Conservation (phyloP, 2,888 invertebrate species). For the Campopleginae sp. region DNA sequence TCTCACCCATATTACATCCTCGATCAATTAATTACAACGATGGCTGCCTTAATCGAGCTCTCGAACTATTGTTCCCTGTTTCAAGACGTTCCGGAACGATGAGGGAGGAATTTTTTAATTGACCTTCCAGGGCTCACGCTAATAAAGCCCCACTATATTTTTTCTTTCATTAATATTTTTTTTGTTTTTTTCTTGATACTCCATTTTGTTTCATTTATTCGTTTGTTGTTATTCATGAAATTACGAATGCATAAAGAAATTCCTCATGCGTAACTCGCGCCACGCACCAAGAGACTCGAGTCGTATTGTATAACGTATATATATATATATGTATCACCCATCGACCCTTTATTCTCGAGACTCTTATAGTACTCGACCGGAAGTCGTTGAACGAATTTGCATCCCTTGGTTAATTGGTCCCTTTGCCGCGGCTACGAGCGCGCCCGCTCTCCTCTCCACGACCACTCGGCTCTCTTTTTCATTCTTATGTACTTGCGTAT, state of each 20-base stretch:
- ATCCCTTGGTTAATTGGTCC: conserved; percentile 59
- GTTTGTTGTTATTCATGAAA: conserved; percentile 13
- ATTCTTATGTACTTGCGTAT: neutral
- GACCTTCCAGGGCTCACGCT: neutral
- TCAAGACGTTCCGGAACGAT: conserved; percentile 17
- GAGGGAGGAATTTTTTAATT: conserved; percentile 15
- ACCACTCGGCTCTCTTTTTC: conserved; percentile 13
- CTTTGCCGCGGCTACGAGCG: conserved; percentile 22
- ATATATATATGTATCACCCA: neutral
- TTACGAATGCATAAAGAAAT: conserved; percentile 6
- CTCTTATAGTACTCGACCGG: conserved; percentile 32
- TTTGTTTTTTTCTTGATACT: too few species aligned
- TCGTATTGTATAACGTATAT: conserved; percentile 9
- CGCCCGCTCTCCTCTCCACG: conserved; percentile 24
- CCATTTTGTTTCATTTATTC: neutral
- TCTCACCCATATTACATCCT: conserved; percentile 6
- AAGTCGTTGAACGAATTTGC: conserved; percentile 63
- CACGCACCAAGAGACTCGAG: conserved; percentile 46
- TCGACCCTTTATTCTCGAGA: conserved; percentile 22
- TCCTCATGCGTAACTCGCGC: conserved; percentile 13
- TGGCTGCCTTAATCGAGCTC: neutral
- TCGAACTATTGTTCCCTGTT: neutral
- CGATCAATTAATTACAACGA: conserved; percentile 34
- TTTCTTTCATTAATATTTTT: neutral
- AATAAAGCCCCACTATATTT: neutral